Base-by-base conservation (phyloP, 2,888 invertebrate genomes). In the Chirona hameri region DNA sequence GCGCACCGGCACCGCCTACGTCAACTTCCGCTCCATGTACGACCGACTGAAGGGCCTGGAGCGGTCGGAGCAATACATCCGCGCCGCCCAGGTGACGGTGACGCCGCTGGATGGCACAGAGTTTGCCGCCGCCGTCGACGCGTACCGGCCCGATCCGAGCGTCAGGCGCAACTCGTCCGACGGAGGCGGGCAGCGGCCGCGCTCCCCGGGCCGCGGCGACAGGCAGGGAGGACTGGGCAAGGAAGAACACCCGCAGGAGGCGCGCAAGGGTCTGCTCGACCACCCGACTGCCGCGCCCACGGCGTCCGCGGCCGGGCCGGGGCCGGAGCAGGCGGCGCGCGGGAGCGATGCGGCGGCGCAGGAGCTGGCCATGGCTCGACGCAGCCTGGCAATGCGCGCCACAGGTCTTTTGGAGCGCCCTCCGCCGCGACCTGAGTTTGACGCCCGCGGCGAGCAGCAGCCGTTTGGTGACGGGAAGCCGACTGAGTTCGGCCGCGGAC, bases 101-200 rank as follows among this genome's bases (percentile, higher is more conserved):
- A 90, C 91, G 82, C 90, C 91, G 81, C 89, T 95, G 5, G 91
- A 92, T 15, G 94, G 94, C 84, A 91, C 91, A 3, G 91, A 92
- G 21, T 97, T 94, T 87, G 93, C 94, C 21, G 89, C 91, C 52
- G 93, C 93, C 0, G 90, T 93, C 2, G 95, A 96, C 87, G 92
- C 3, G 5, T 65, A 65, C 27, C 65, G 65, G 7, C 65, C 65
- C n/a, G 65, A 65, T 10, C n/a, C 10, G n/a, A n/a, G n/a, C n/a
- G n/a, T 1, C 12, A 12, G 52, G 12, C 60, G 60, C 9, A 60
- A 60, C 60, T 60, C 60, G 21, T n/a, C n/a, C 9, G 60, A 60
- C 18, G 39, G 39, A 39, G 24, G 60, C 60, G 2, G 18, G 60
- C 60, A 14, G 60, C n/a, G 52, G 15, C 1, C 52, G 12, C 52